Evolutionary conservation across 2,113 vertebrate genomes (phyloP), one percentile per base, ranked within the genome.

Genomic region (Phylloscopus trochiloides): DNA sequence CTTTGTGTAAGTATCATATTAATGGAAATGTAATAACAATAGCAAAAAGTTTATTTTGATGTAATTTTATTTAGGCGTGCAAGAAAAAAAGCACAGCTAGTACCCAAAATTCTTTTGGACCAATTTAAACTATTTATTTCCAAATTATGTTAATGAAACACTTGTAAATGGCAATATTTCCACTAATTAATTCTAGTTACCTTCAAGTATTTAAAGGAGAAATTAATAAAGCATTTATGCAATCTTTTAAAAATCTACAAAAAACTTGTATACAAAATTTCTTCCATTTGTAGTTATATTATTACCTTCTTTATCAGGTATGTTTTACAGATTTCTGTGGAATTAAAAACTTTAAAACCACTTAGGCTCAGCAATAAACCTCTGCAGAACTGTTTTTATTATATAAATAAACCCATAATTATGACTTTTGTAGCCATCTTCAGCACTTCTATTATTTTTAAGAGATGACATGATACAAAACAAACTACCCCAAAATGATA

Each of bases 71-170:
- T 80, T 43, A 90, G 47, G 14, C 1, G 0, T 38, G 74, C 28
- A 65, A 87, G 5, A 66, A 63, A 18, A 72, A 65, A 66, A 26
- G 4, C 8, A 63, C n/a, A 92, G n/a, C 11, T 28, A 74, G 31
- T 12, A 19, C 28, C 24, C 26, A 26, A 63, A 87, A 73, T 32
- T 86, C 22, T 38, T 83, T 16, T 16, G 3, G 38, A 32, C 38
- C 40, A 76, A 50, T 73, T 87, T 21, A 74, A 94, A 86, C 10
- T 16, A 75, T 89, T 92, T 88, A 73, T 82, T 93, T 92, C 32
- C 43, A 18, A n/a, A 66, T 31, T 28, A 72, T 66, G 36, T 36
- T 76, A 70, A 73, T 31, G 31, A 66, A 62, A 80, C 29, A 74
- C 31, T 83, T 81, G 21, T 74, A 83, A 67, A 83, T 34, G 34